phyloP scores from a whole-genome alignment of 2,888 invertebrate genomes.

The Xanthia togata region DNA sequence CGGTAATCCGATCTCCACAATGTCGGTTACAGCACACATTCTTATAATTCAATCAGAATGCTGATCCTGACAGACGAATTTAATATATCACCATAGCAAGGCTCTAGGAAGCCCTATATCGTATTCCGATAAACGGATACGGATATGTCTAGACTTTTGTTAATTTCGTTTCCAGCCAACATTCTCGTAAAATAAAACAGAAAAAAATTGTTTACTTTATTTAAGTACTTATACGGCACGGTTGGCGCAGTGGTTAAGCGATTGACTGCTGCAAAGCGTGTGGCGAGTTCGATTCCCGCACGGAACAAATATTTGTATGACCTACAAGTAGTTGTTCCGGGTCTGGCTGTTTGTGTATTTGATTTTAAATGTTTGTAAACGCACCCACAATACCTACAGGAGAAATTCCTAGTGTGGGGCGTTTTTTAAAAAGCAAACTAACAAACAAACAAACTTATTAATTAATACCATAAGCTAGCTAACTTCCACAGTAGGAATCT shows the following conservation, averaged over 20 bases:
- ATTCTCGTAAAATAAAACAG: not conserved
- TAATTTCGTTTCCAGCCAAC: not conserved
- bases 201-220: not conserved
- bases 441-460: no score
- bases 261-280: no score
- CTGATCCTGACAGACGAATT: slow-evolving; percentile 53
- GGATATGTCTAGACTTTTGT: slow-evolving; percentile 18
- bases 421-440: no score
- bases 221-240: slow-evolving; percentile 11
- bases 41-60: slow-evolving; percentile 48
- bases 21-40: slow-evolving; percentile 34
- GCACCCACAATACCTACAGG: no score
- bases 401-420: no score
- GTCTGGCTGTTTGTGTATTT: no score
- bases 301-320: no score
- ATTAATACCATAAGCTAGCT: slow-evolving; percentile 6
- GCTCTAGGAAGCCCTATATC: slow-evolving; percentile 34
- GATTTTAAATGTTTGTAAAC: no score
- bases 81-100: slow-evolving; percentile 43
- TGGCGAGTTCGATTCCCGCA: no score
- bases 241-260: no score
- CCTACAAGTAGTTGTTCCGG: no score
- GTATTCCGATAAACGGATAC: slow-evolving; percentile 21
- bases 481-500: slow-evolving; percentile 29
- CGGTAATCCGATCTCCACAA: slow-evolving; percentile 46